A percentile compares a stretch with the other conserved stretches of the same genome.
Conservation (phyloP, 2,888 invertebrate species). For the Cistogaster globosa region DNA sequence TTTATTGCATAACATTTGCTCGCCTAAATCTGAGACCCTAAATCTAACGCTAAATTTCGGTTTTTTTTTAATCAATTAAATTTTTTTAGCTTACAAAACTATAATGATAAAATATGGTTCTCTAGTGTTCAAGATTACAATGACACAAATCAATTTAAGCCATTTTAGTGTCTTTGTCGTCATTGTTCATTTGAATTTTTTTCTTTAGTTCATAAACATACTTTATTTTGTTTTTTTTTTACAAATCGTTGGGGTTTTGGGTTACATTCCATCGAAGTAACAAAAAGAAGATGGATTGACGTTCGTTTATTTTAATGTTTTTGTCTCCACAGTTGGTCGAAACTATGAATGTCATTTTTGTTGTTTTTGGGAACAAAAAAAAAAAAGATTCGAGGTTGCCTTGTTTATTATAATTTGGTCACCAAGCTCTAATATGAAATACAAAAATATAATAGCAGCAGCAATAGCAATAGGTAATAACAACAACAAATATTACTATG, state of each 20-base stretch:
- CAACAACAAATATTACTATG: constrained; percentile 26
- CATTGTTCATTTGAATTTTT: constrained; percentile 44
- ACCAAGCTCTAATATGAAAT: constrained; percentile 62
- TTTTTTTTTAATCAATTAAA: background rate
- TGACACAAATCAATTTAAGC: constrained; percentile 48
- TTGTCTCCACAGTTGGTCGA: constrained; percentile 74
- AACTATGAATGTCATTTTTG: constrained; percentile 39
- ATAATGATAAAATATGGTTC: constrained; percentile 38
- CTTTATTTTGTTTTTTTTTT: no score
- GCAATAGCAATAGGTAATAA: constrained; percentile 27
- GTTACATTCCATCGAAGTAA: constrained; percentile 53
- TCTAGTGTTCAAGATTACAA: constrained; percentile 25
- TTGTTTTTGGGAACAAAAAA: background rate
- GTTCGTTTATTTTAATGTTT: constrained; percentile 81
- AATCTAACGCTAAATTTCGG: no score
- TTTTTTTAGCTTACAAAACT: constrained; percentile 8
- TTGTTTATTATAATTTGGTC: constrained; percentile 58
- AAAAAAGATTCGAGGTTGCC: constrained; percentile 30
- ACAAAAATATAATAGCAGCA: constrained; percentile 31
- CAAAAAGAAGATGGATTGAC: constrained; percentile 62
- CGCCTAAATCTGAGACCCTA: no score
- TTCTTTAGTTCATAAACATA: constrained; percentile 19
- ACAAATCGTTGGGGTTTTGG: constrained; percentile 58
- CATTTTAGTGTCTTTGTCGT: constrained; percentile 50
- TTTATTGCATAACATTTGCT: no score